Evolutionary conservation across 1,140 invertebrate species (phyloP), one percentile per base, ranked within the genome.

Genomic region (Tetragonula clypearis): DNA sequence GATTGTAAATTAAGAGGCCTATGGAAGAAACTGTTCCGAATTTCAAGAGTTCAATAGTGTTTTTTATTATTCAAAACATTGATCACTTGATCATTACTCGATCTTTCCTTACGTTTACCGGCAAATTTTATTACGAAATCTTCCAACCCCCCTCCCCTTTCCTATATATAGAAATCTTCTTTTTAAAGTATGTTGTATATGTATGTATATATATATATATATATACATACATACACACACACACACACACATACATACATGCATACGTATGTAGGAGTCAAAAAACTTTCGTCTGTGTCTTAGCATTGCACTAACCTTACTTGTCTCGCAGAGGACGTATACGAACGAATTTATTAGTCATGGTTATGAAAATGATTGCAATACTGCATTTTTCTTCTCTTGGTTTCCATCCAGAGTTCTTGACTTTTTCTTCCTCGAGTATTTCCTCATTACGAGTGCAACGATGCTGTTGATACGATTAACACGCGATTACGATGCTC

Each of bases 1-100:
- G 35, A 26, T 62, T 77, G 75, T 77, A 77, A 77, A 60, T 77
- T 77, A 60, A 35, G 23, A 77, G 35, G 30, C 15, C 75, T n/a
- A 60, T 62, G 75, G 30, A 77, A 62, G 41, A 60, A 77, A 77
- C 56, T 23, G 58, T 60, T 62, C 35, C 56, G 30, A 21, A 75
- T 75, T 30, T 30, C 17, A 77, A 77, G 56, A 77, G 23, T 76
- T 60, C 19, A 35, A 76, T 76, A 35, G 21, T 30, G 56, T 77
- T 60, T 62, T 62, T 60, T 49, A 62, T 77, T 77, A 53, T 53
- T 73, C 21, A 73, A 53, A 15, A 26, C 23, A 62, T n/a, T 62
- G 41, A 49, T 35, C 58, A 49, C 23, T 4, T 15, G 75, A 49
- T 77, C 41, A 77, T 60, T 30, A 8, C 21, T 60, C 12, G 56